These are phyloP conservation scores for Hydrozoanthus gracilis DNA, from an alignment of 92 coral and sea anemone species.

Conservation along the genomic window DNA sequence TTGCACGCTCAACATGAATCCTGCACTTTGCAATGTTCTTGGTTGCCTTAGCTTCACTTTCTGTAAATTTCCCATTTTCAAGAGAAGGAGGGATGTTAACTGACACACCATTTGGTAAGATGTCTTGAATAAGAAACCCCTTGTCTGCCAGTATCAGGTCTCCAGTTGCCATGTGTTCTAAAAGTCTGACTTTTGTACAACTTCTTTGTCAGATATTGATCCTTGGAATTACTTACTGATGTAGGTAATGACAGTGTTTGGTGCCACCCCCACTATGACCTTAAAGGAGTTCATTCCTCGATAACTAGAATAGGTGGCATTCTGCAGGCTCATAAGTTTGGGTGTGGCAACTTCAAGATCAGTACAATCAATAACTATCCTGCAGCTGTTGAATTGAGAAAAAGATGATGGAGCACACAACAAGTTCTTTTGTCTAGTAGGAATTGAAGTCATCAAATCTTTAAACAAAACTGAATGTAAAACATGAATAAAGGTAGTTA, in stretches of 20 bases:
- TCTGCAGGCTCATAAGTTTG: not conserved
- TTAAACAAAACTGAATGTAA: constrained; percentile 36
- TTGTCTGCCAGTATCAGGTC: constrained; percentile 4
- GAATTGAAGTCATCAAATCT: constrained; percentile 46
- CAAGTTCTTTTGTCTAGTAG: constrained; percentile 42
- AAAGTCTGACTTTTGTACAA: not conserved
- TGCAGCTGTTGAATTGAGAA: constrained; percentile 28
- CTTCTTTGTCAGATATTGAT: not conserved
- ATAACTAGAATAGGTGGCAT: not conserved
- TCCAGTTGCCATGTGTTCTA: constrained; percentile 22
- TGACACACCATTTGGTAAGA: constrained; percentile 19
- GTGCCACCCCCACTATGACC: not conserved
- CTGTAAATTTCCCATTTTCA: constrained; percentile 21
- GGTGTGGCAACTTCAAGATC: not conserved
- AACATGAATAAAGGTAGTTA: constrained; percentile 53
- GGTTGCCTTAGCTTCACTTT: too few species aligned
- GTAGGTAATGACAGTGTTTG: not conserved
- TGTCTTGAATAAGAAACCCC: constrained; percentile 4
- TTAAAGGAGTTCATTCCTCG: not conserved
- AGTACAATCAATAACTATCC: constrained; percentile 59
- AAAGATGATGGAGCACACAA: constrained; percentile 56
- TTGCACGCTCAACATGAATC: too few species aligned
- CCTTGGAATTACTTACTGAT: not conserved
- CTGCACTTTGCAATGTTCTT: too few species aligned
- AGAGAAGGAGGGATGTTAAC: constrained; percentile 10